Evolutionary conservation across 1,140 invertebrate species (phyloP).

Genomic region (Drosophila ficusphila): DNA sequence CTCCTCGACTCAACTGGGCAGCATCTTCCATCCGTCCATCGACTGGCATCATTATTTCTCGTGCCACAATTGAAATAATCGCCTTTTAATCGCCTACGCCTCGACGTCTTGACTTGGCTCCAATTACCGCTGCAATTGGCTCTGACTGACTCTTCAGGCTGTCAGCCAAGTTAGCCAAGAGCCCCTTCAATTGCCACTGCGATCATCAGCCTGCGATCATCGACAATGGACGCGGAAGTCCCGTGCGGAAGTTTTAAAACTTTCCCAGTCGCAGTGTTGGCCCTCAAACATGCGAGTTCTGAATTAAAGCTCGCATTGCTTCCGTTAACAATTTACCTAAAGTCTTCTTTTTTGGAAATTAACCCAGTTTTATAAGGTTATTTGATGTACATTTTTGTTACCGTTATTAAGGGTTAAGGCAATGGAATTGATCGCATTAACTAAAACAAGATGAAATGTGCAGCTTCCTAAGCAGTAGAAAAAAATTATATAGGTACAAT

Average conservation of each 20-base stretch:
- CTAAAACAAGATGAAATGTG: no score
- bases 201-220: slow-evolving; percentile 38
- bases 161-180: slow-evolving; percentile 32
- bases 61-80: slow-evolving; percentile 75
- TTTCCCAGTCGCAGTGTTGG: slow-evolving; percentile 45
- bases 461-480: not conserved
- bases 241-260: slow-evolving; percentile 72
- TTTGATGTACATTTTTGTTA: not conserved
- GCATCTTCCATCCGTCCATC: slow-evolving; percentile 32
- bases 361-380: slow-evolving; percentile 47
- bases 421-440: no score
- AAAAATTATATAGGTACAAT: no score
- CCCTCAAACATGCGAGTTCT: slow-evolving; percentile 63
- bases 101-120: slow-evolving; percentile 43
- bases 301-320: slow-evolving; percentile 53
- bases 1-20: slow-evolving; percentile 1
- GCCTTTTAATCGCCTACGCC: slow-evolving; percentile 78
- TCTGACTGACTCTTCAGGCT: slow-evolving; percentile 49
- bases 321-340: slow-evolving; percentile 65
- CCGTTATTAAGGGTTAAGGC: not conserved
- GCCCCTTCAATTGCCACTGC: slow-evolving; percentile 19
- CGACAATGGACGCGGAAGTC: slow-evolving; percentile 60
- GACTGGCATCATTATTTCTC: slow-evolving; percentile 43
- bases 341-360: slow-evolving; percentile 48
- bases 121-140: slow-evolving; percentile 65